A percentile compares a stretch with the other conserved stretches of the same genome.
Conservation (phyloP, 1,140 invertebrate genomes). For the Drosophila nebulosa region DNA sequence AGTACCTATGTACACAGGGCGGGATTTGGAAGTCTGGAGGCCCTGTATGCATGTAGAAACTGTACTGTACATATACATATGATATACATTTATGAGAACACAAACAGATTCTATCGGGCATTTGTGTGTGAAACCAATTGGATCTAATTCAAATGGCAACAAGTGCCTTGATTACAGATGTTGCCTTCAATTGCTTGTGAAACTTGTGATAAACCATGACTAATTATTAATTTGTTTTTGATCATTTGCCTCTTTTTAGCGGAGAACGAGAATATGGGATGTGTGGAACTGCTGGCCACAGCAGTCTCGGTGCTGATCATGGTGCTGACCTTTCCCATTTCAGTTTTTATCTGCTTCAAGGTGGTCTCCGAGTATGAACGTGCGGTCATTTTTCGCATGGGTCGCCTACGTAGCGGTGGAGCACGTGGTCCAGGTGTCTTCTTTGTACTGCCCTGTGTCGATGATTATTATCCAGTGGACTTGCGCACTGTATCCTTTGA, state of each 20-base stretch:
- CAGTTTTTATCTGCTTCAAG: conserved; percentile 92
- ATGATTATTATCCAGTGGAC: conserved; percentile 94
- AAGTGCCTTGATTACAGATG: conserved; percentile 1
- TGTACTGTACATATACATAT: no score
- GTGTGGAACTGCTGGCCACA: conserved; percentile 91
- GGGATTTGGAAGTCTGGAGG: no score
- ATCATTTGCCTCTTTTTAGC: conserved; percentile 54
- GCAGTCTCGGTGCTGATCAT: conserved; percentile 89
- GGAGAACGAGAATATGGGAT: conserved; percentile 83
- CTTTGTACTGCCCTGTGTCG: conserved; percentile 94
- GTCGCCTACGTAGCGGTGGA: conserved; percentile 85
- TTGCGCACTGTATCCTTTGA: conserved; percentile 86
- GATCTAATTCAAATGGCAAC: not conserved
- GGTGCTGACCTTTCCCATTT: conserved; percentile 91
- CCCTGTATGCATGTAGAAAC: no score
- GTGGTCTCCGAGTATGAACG: conserved; percentile 89
- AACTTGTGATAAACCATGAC: not conserved
- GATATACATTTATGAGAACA: no score
- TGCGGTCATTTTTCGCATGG: conserved; percentile 94
- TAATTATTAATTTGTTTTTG: not conserved
- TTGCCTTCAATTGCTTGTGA: conserved; percentile 51
- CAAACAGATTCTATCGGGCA: not conserved
- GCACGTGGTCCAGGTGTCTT: conserved; percentile 89
- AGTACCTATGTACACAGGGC: no score
- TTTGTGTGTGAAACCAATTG: not conserved